Base-by-base conservation (phyloP, 1,140 invertebrate species). In the Sitobion miscanthi region DNA sequence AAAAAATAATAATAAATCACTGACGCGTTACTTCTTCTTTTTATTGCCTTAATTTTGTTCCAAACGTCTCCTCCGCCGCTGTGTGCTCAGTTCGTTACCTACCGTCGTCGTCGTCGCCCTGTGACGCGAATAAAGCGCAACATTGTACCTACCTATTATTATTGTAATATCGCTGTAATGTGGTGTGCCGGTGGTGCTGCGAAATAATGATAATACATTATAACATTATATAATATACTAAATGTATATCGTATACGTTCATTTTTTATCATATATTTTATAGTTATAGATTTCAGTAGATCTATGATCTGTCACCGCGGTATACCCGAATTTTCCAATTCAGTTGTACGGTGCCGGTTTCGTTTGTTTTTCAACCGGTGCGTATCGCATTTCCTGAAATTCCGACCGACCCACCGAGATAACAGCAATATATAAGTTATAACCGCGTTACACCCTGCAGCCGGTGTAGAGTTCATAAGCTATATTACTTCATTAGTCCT, bases 1-100 rank as follows among this genome's bases (percentile, higher is more conserved):
- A 38, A 89, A 89, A 54, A 87, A 87, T 85, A 42, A 85, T 85
- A 42, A 85, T 42, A 87, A 87, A 54, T 89, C 87, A 89, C 87
- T 23, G n/a, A 54, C 87, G 30, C 87, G 87, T 89, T 86, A 45
- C 42, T 45, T 45, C 42, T 86, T 86, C 25, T 86, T 87, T 89
- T 89, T 45, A 54, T 89, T 89, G 49, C 11, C 9, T 89, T 89
- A 89, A 89, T 57, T 89, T 57, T 89, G 35, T 57, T n/a, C 8
- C 20, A 57, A 57, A 57, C 87, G 38, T 42, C 38, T 45, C 38
- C 38, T 35, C 54, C 52, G 30, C 23, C 35, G 20, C n/a, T 38
- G 35, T 20, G 52, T 89, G 38, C 49, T 45, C 83, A 42, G 83
- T 85, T 85, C 83, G 62, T 45, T 5, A 25, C 20, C 83, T 38